These are phyloP conservation scores for Neoascia interrupta DNA, from an alignment of 2,888 invertebrate genomes.

Conservation along the genomic window DNA sequence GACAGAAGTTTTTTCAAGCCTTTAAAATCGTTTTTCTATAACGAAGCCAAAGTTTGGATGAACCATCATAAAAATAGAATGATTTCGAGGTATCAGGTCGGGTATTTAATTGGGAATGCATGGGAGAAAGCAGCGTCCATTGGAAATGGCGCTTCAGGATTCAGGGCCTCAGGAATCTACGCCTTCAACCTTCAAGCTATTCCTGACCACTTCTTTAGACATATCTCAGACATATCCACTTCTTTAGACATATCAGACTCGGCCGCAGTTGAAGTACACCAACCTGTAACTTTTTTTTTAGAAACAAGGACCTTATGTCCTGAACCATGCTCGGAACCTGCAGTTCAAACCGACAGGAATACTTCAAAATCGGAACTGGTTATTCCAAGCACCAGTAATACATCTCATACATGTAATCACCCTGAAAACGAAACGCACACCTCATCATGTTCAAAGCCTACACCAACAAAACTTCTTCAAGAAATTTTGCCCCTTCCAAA, in stretches of 20 bases:
- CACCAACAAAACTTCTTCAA: no score
- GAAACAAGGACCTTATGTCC: background rate
- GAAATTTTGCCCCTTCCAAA: no score
- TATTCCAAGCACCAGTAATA: background rate
- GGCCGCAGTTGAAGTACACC: background rate
- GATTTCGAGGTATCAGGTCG: background rate
- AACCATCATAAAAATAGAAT: slow-evolving; percentile 1
- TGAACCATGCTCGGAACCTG: background rate
- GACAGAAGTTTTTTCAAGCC: background rate
- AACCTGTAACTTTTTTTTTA: background rate
- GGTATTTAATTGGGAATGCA: slow-evolving; percentile 8
- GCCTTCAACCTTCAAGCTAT: slow-evolving; percentile 5
- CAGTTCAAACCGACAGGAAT: no score
- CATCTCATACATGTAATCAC: background rate
- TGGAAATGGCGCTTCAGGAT: slow-evolving; percentile 2
- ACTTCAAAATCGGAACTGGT: no score
- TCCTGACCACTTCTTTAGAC: slow-evolving; percentile 5
- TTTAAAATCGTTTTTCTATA: slow-evolving; percentile 2
- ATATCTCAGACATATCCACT: no score
- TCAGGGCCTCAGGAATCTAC: slow-evolving; percentile 3
- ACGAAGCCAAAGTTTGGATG: background rate
- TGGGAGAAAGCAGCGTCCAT: slow-evolving; percentile 8
- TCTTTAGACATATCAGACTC: slow-evolving; percentile 5
- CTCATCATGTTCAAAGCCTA: background rate
- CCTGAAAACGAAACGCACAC: no score